phyloP scores from a whole-genome alignment of 92 coral and sea anemone species.

The Epizoanthus scotinus region DNA sequence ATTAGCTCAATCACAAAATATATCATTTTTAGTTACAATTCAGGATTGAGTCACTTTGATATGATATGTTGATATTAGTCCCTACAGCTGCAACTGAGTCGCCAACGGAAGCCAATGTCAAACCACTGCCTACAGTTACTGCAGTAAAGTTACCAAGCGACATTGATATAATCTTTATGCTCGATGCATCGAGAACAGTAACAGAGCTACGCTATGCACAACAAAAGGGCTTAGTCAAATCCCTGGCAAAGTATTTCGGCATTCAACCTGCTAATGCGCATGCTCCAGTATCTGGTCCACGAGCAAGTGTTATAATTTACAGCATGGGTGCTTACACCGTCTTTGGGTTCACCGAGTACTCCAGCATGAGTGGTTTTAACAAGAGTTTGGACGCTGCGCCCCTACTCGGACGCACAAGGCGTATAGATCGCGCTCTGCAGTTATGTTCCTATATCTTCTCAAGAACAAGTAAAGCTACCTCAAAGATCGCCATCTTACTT shows the following conservation, averaged over 20 bases:
- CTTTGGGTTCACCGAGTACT: conserved; percentile 32
- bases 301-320: conserved; percentile 42
- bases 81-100: no score
- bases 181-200: conserved; percentile 47
- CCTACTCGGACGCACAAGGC: no score
- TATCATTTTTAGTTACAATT: no score
- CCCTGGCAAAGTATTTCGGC: conserved; percentile 26
- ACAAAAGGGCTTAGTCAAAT: conserved; percentile 28
- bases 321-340: conserved; percentile 30
- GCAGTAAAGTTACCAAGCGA: no score
- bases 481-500: conserved; percentile 32
- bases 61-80: no score
- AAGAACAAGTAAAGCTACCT: not conserved
- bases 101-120: no score
- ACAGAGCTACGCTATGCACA: conserved; percentile 7
- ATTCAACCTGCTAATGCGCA: conserved; percentile 7
- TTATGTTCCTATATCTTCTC: no score
- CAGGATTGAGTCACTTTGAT: no score
- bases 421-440: no score
- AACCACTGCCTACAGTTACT: no score
- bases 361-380: conserved; percentile 24
- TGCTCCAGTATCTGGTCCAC: not conserved
- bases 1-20: no score
- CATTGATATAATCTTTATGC: conserved; percentile 17
- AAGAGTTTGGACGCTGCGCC: no score